Evolutionary conservation across 2,113 vertebrate species (phyloP).

Genomic region (Sus scrofa): T2T-Sscrofa CM000818.6:42578001-42578500

Average conservation of each 20-base stretch:
- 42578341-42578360: too few species aligned
- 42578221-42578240: not conserved
- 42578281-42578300: not conserved
- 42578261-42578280: not conserved
- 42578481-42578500: too few species aligned
- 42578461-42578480: too few species aligned
- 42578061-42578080: not conserved
- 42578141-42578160: not conserved
- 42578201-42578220: not conserved
- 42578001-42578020: constrained; percentile 12
- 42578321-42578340: too few species aligned
- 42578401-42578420: too few species aligned
- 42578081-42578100: too few species aligned
- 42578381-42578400: too few species aligned
- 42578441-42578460: too few species aligned
- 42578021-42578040: not conserved
- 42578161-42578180: not conserved
- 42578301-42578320: too few species aligned
- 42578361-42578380: too few species aligned
- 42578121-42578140: not conserved
- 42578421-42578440: too few species aligned
- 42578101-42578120: not conserved
- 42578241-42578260: fast-evolving
- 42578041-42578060: not conserved
- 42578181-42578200: not conserved